Evolutionary conservation across 2,113 vertebrate genomes (phyloP).

Genomic region (Phaetusa simplex): DNA sequence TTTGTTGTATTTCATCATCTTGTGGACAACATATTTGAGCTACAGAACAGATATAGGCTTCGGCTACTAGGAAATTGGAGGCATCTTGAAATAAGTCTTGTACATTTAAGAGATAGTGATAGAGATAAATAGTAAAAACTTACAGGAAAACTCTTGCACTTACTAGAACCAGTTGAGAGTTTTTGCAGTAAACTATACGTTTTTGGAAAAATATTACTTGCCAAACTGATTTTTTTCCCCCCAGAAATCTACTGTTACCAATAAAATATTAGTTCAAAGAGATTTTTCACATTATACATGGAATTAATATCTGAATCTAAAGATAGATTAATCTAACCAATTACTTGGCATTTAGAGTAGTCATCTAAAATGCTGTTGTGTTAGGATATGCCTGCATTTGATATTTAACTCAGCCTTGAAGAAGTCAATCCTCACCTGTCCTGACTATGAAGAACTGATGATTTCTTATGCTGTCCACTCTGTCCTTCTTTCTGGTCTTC

Average conservation of each 20-base stretch:
- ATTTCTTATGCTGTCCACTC: neutral
- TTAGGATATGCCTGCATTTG: neutral
- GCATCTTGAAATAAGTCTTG: neutral
- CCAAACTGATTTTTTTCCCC: neutral
- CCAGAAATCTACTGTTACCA: neutral
- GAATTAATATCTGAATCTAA: neutral
- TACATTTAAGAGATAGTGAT: neutral
- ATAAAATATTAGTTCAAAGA: neutral
- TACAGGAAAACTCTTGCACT: neutral
- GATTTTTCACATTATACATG: neutral
- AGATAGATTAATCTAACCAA: neutral
- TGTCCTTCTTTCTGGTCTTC: neutral
- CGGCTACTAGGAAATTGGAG: neutral
- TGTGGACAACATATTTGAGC: neutral
- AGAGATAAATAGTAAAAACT: neutral
- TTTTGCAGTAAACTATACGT: neutral
- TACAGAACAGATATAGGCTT: neutral
- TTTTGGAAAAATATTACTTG: neutral
- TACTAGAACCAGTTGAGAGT: neutral
- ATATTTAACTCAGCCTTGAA: neutral
- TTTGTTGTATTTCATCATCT: neutral
- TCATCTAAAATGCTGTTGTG: neutral
- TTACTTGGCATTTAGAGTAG: neutral
- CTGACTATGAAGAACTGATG: neutral
- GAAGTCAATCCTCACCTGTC: neutral